phyloP scores from a whole-genome alignment of 2,797 vertebrate species.

The Bovichtus diacanthus region DNA sequence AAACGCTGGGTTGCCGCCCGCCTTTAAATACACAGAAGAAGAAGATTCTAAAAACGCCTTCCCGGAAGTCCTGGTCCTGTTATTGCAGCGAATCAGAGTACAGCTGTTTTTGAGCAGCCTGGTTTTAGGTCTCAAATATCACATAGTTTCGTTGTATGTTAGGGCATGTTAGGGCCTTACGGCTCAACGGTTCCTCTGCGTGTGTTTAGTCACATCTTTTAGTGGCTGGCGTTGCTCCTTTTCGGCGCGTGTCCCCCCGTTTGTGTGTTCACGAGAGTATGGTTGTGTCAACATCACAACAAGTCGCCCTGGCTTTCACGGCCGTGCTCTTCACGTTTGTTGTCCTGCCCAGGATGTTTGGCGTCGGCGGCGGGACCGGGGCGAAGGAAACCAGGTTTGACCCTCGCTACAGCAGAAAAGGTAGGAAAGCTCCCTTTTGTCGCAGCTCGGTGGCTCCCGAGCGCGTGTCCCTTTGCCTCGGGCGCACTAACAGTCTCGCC shows the following conservation, averaged over 20 bases:
- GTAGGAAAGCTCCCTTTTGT: too few species aligned
- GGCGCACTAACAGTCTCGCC: too few species aligned
- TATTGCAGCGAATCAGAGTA: not conserved
- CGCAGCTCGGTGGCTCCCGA: too few species aligned
- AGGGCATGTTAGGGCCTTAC: too few species aligned
- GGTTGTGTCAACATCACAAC: slow-evolving; percentile 85
- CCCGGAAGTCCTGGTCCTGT: slow-evolving; percentile 21
- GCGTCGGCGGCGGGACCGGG: slow-evolving; percentile 69
- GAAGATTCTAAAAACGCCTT: slow-evolving; percentile 29
- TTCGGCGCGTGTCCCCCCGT: not conserved
- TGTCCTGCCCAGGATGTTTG: slow-evolving; percentile 87
- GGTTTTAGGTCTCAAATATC: not conserved
- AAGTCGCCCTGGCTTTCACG: slow-evolving; percentile 85
- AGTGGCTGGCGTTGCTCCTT: not conserved
- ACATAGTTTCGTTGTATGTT: fast-evolving
- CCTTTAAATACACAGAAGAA: too few species aligned
- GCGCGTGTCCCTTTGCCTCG: too few species aligned
- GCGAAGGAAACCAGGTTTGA: slow-evolving; percentile 71
- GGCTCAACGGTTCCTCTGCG: fast-evolving
- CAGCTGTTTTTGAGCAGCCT: slow-evolving; percentile 15
- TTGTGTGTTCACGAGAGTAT: slow-evolving; percentile 61
- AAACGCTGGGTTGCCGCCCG: too few species aligned
- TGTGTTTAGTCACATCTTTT: fast-evolving
- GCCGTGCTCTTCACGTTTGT: slow-evolving; percentile 85
- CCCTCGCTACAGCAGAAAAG: slow-evolving; percentile 77